Base-by-base conservation (phyloP, 2,888 invertebrate species). In the Agrochola circellaris region DNA sequence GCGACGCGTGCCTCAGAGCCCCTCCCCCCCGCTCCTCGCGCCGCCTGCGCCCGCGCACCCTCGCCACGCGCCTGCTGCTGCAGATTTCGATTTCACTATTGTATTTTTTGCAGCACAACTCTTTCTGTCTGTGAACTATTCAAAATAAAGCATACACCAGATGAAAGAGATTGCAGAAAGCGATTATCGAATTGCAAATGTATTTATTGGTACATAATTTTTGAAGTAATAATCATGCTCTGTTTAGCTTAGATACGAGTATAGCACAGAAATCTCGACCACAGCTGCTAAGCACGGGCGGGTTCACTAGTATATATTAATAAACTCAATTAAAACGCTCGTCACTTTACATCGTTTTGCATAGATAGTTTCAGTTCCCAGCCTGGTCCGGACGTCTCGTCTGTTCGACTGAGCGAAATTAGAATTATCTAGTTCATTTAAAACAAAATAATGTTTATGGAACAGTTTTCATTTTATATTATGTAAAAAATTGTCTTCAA, bases 41-140 rank as follows among this genome's bases (percentile, higher is more conserved):
- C 38, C 84, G 89, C 88, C 85, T 89, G 90, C 89, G 87, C 88
- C 67, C 84, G 84, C 88, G 88, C 90, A 87, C 88, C 88, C 87
- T 75, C 66, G 85, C 73, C 86, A 79, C 87, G 82, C 81, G 77
- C 81, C 83, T 62, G 67, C 60, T 81, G 75, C 62, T 89, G 89
- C 89, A 90, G 89, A 89, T 89, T 93, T 93, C 92, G 89, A 90
- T 93, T 93, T 93, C 92, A 88, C 87, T 89, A 89, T 90, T 90
- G 89, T 89, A 80, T 84, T 85, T 88, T 89, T 88, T 77, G 85
- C 85, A 75, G 61, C 77, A 82, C 61, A 85, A 87, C 85, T 77
- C 78, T 82, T 88, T 81, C 84, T 79, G 54, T 74, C 74, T 48
- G 62, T 38, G 38, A 65, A 68, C 80, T 73, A 75, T 80, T 79